These are phyloP conservation scores for Chiloscyllium punctatum DNA, from an alignment of 2,797 vertebrate genomes.

Conservation along the genomic window DNA sequence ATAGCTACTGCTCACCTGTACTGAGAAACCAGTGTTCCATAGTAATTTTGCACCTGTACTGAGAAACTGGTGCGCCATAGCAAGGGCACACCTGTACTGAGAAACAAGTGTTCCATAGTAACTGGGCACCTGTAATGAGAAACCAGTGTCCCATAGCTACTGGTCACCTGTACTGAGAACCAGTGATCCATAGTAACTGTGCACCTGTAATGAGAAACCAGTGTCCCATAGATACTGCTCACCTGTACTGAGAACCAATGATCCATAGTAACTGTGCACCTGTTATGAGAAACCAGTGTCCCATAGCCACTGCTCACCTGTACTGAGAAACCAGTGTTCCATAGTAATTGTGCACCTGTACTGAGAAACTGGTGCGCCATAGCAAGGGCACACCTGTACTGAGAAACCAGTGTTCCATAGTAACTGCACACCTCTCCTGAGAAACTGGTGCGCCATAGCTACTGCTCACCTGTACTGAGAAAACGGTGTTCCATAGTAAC, in stretches of 20 bases:
- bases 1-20: not conserved
- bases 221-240: not conserved
- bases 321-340: not conserved
- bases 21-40: no score
- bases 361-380: not conserved
- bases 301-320: not conserved
- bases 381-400: no score
- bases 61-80: not conserved
- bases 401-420: not conserved
- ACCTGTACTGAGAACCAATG: no score
- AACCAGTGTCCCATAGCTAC: no score
- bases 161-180: not conserved
- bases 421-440: not conserved
- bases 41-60: not conserved
- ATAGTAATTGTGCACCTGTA: no score
- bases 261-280: no score
- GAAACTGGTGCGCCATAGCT: not conserved
- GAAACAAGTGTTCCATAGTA: no score
- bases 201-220: no score
- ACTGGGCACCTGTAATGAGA: not conserved
- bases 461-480: no score
- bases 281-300: not conserved
- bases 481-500: no score
- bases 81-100: not conserved
- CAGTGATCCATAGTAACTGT: no score